These are phyloP conservation scores for Leptarthrus brevirostris DNA, from an alignment of 2,888 invertebrate species.

Conservation along the genomic window DNA sequence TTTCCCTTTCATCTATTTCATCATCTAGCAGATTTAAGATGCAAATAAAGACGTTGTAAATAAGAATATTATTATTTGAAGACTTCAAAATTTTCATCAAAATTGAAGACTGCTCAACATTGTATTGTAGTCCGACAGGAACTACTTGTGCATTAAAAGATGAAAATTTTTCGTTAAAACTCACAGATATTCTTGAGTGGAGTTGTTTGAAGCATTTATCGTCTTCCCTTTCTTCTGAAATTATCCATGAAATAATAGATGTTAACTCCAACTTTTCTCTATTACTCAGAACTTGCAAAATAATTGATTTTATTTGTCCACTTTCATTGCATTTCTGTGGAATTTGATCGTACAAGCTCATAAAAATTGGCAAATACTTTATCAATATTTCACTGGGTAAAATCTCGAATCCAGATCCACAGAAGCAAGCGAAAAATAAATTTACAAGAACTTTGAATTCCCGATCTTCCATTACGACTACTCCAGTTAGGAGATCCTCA, in stretches of 20 bases:
- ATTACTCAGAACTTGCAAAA: conserved; percentile 62
- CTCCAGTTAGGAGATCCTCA: conserved; percentile 59
- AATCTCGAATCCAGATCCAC: conserved; percentile 61
- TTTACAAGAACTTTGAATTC: conserved; percentile 58
- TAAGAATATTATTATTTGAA: conserved; percentile 60
- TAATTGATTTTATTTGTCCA: conserved; percentile 56
- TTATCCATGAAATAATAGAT: conserved; percentile 56
- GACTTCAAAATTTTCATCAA: conserved; percentile 58
- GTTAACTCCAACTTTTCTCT: conserved; percentile 58
- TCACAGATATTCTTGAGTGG: conserved; percentile 58
- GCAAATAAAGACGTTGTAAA: conserved; percentile 61
- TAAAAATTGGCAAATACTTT: conserved; percentile 59
- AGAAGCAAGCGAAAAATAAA: conserved; percentile 61
- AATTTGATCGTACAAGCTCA: conserved; percentile 60
- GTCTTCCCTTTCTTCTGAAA: neutral
- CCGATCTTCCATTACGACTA: conserved; percentile 61
- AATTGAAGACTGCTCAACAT: conserved; percentile 55
- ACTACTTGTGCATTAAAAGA: conserved; percentile 57
- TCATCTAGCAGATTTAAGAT: conserved; percentile 56
- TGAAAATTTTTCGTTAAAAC: conserved; percentile 46
- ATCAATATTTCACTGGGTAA: conserved; percentile 61
- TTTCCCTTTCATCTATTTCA: conserved; percentile 53
- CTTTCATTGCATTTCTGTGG: conserved; percentile 55
- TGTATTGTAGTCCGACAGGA: conserved; percentile 52
- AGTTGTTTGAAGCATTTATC: conserved; percentile 56